Conservation (phyloP, 2,888 invertebrate species). For the Stenurella melanura region DNA sequence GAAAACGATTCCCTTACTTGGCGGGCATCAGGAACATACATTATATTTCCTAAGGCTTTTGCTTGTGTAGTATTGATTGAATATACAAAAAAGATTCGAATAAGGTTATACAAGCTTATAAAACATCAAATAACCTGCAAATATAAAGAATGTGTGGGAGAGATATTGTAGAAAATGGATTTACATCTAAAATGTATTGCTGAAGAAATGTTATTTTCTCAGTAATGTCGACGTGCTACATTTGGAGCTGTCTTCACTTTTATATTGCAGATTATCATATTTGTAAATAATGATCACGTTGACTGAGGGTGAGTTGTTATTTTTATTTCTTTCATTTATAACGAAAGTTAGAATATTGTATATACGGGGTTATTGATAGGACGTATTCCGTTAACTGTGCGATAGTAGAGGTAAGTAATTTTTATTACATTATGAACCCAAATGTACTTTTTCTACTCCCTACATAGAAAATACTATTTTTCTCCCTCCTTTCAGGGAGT, state of each 20-base stretch:
- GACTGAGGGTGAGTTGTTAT: too few species aligned
- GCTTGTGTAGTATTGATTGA: conserved; percentile 25
- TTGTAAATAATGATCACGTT: not conserved
- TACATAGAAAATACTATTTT: too few species aligned
- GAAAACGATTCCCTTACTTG: conserved; percentile 12
- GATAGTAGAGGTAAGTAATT: too few species aligned
- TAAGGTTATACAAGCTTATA: conserved; percentile 23
- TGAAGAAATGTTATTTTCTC: conserved; percentile 19
- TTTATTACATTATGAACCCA: too few species aligned
- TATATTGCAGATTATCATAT: not conserved
- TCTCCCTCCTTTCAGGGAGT: too few species aligned
- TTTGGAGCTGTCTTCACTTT: not conserved
- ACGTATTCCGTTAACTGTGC: too few species aligned
- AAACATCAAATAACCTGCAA: conserved; percentile 25
- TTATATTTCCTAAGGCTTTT: not conserved
- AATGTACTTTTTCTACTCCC: too few species aligned
- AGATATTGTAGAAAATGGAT: conserved; percentile 31
- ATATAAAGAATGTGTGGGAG: conserved; percentile 24
- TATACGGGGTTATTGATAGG: too few species aligned
- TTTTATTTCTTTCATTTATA: too few species aligned
- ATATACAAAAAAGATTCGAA: conserved; percentile 23
- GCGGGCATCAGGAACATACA: not conserved
- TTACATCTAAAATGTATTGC: conserved; percentile 20
- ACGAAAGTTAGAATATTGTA: too few species aligned
- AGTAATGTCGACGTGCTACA: not conserved